These are phyloP conservation scores for Metaphire vulgaris DNA, from an alignment of 1,140 invertebrate species.

Conservation along the genomic window DNA sequence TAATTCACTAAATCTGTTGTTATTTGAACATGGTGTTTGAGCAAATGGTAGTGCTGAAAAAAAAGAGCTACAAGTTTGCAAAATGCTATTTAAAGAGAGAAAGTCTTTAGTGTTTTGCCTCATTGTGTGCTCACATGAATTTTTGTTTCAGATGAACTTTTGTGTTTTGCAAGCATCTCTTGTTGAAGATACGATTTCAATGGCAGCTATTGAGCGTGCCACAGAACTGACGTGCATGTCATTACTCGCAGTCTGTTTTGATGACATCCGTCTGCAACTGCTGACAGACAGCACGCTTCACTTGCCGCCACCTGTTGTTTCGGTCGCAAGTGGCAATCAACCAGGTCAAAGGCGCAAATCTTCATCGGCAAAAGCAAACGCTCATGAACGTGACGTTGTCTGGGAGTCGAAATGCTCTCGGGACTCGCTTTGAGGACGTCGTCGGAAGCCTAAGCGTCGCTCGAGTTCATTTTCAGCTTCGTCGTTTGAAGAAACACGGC, in stretches of 20 bases:
- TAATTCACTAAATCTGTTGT: too few relatives aligned
- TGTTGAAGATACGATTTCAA: conserved; percentile 89
- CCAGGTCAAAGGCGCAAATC: background rate
- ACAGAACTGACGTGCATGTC: conserved; percentile 90
- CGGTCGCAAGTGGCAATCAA: background rate
- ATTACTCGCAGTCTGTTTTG: conserved; percentile 64
- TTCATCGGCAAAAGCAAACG: background rate
- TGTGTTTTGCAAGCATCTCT: conserved; percentile 87
- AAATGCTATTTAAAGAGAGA: too few relatives aligned
- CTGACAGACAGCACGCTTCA: conserved; percentile 13
- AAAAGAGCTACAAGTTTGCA: too few relatives aligned
- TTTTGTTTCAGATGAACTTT: conserved; percentile 74
- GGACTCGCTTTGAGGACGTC: background rate
- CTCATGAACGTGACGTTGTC: background rate
- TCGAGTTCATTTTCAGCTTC: conserved; percentile 78
- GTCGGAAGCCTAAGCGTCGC: conserved; percentile 61
- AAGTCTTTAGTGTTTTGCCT: too few relatives aligned
- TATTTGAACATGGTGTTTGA: too few relatives aligned
- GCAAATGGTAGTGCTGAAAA: too few relatives aligned
- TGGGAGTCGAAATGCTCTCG: background rate
- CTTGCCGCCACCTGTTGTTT: background rate
- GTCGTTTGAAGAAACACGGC: conserved; percentile 79
- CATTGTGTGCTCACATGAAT: too few relatives aligned
- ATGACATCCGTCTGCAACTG: conserved; percentile 43
- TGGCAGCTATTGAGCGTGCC: conserved; percentile 86